Percentiles rank a stretch among this genome's conserved stretches.
Evolutionary conservation across 2,113 vertebrate genomes (phyloP).

Genomic region (Thermophis baileyi): DNA sequence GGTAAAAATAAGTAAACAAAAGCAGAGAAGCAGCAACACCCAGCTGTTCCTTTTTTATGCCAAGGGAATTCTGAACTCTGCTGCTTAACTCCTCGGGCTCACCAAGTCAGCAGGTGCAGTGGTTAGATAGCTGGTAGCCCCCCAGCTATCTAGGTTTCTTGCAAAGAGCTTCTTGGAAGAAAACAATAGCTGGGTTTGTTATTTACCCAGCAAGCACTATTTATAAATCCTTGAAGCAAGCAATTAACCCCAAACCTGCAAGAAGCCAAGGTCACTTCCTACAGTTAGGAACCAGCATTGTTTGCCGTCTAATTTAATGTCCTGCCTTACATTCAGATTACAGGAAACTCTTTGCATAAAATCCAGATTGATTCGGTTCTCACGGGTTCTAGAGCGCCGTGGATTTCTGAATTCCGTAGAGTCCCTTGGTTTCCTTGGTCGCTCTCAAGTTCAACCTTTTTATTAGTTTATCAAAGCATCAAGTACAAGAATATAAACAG

Average conservation of each 20-base stretch:
- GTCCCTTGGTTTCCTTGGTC: not conserved
- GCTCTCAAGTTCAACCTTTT: not conserved
- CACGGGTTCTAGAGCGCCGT: not conserved
- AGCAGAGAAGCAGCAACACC: not conserved
- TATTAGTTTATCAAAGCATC: too few species aligned
- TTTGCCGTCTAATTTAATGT: not conserved
- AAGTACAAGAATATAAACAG: too few species aligned
- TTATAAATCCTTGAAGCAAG: not conserved
- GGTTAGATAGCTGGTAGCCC: not conserved
- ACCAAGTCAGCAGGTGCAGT: not conserved
- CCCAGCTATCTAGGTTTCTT: not conserved
- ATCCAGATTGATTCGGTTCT: not conserved
- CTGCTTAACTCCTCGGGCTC: not conserved
- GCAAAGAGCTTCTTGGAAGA: not conserved
- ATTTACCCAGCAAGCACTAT: not conserved
- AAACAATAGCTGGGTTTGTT: not conserved
- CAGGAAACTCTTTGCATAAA: not conserved
- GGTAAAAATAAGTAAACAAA: not conserved
- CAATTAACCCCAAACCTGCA: not conserved
- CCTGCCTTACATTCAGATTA: too few species aligned
- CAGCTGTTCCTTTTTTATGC: not conserved
- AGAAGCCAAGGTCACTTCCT: not conserved
- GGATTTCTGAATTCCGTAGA: not conserved
- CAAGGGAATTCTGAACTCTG: not conserved
- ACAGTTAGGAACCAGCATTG: not conserved